Percentiles rank a stretch among this genome's conserved stretches.
phyloP scores from a whole-genome alignment of 1,140 invertebrate genomes.

The Chrysomallon squamiferum region DNA sequence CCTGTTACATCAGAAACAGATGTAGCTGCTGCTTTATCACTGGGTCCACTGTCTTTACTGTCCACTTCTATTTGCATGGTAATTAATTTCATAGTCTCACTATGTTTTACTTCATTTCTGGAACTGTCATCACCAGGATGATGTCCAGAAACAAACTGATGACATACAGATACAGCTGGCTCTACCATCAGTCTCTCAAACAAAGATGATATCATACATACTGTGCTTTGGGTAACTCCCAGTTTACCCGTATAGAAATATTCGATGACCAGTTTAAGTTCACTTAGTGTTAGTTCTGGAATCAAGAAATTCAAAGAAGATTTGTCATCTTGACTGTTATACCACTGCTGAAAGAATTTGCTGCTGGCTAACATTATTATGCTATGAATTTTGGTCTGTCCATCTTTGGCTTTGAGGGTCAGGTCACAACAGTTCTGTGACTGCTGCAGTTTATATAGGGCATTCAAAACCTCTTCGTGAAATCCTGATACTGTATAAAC shows the following conservation, averaged over 20 bases:
- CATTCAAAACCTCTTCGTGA: too few species aligned
- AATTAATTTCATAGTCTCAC: neutral
- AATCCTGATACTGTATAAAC: too few species aligned
- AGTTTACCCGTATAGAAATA: neutral
- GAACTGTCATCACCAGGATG: neutral
- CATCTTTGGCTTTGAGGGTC: neutral
- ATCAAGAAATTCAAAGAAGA: neutral
- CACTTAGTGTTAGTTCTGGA: neutral
- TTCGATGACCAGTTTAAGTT: neutral
- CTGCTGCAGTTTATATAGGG: neutral
- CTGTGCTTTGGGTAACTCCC: too few species aligned
- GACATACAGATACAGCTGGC: neutral
- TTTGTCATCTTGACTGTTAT: neutral
- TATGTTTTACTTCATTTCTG: neutral
- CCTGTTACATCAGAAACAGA: too few species aligned
- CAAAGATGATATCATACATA: neutral
- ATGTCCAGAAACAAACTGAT: neutral
- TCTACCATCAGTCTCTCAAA: neutral
- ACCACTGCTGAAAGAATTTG: neutral
- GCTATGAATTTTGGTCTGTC: constrained; percentile 1
- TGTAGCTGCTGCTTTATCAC: too few species aligned
- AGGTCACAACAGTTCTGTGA: neutral
- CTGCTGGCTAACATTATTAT: neutral
- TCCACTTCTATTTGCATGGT: neutral
- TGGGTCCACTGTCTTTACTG: too few species aligned